Base-by-base conservation (phyloP, 1,140 invertebrate species). In the Plodia interpunctella region DNA sequence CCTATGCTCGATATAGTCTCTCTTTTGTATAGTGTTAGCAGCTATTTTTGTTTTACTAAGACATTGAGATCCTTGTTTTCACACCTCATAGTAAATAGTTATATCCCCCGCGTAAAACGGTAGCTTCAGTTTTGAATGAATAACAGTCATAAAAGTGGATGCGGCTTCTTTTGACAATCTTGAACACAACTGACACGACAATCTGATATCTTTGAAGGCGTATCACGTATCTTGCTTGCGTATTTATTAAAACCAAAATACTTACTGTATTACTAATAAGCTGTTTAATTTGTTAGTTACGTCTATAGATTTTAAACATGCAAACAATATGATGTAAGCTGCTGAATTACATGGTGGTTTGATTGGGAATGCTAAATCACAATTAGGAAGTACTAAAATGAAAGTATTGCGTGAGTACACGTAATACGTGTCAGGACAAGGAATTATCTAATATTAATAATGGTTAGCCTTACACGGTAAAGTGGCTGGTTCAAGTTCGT, bases 401-500 rank as follows among this genome's bases (percentile, higher is more conserved):
- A 71, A 65, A 68, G 66, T 64, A 52, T 55, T 10, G 28, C 30
- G 30, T 32, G 51, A 25, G 2, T 3, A 25, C 21, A 25, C 21
- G 56, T 44, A 56, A 49, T 64, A 63, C 60, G 63, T 67, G 70
- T 64, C 67, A 63, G 66, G 59, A 62, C 59, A 74, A 59, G 56
- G 51, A 50, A 64, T 64, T 65, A 64, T 51, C 49, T 57, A 57
- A 64, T 65, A 55, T 63, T 38, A 59, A 66, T 55, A 30, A 54
- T 52, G 53, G 38, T 52, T 21, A 58, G 30, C 64, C 63, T 63
- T 59, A 65, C 63, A 70, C 52, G 67, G 65, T 51, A 62, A 67
- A 66, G 66, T 69, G 59, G 67, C 30, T 32, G 30, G 68, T 72
- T 72, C 71, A 74, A 70, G 70, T 71, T 72, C 70, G 70, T 68